Evolutionary conservation across 37 sponge, comb jelly and placozoan species (phyloP).

Genomic region (Petrosia ficiformis): DNA sequence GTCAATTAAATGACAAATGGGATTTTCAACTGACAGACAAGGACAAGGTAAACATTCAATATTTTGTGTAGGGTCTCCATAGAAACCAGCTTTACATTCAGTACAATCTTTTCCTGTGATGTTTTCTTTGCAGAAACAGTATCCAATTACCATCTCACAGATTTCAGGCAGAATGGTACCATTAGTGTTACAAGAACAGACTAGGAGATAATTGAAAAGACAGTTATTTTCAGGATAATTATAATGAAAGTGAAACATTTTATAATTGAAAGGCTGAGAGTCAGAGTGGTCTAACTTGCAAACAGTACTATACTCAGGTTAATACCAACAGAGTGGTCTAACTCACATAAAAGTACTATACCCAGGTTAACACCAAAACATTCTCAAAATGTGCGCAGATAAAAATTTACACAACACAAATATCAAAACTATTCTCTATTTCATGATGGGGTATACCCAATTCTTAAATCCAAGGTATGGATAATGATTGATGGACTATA

Average conservation of each 20-base stretch:
- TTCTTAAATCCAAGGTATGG: too few species aligned
- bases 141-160: too few species aligned
- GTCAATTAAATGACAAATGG: constrained; percentile 29
- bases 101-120: constrained; percentile 78
- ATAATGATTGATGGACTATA: too few species aligned
- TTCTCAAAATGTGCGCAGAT: too few species aligned
- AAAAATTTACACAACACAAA: too few species aligned
- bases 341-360: too few species aligned
- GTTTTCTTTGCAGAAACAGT: constrained; percentile 69
- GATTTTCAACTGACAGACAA: constrained; percentile 42
- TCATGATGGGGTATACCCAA: too few species aligned
- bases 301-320: too few species aligned
- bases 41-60: constrained; percentile 66
- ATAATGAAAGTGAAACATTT: neutral
- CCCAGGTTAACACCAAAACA: too few species aligned
- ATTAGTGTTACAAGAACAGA: constrained; percentile 47
- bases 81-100: constrained; percentile 41
- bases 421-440: too few species aligned
- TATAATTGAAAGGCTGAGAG: constrained; percentile 55
- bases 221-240: neutral
- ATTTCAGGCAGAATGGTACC: constrained; percentile 28
- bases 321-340: too few species aligned
- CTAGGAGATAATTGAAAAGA: constrained; percentile 8
- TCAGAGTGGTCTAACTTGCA: too few species aligned
- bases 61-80: constrained; percentile 25